Conservation (phyloP, 2,888 invertebrate genomes). For the Argynnis bischoffii region DNA sequence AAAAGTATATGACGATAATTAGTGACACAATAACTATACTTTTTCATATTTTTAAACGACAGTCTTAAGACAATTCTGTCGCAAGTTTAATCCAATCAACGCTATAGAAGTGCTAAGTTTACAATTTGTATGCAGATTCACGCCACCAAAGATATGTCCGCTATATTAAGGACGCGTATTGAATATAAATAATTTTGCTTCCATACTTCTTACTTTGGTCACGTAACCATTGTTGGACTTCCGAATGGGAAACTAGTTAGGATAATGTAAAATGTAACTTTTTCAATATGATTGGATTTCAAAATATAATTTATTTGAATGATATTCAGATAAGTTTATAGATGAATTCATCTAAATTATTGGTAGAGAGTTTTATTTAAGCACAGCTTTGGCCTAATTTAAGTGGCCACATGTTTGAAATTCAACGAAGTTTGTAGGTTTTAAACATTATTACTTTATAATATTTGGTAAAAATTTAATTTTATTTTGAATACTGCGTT, state of each 20-base stretch:
- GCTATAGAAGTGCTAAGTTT: conserved; percentile 12
- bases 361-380: too few species aligned
- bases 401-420: too few species aligned
- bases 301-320: not conserved
- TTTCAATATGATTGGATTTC: conserved; percentile 17
- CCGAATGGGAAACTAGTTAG: conserved; percentile 22
- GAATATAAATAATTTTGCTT: conserved; percentile 41
- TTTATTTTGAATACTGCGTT: too few species aligned
- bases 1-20: too few species aligned
- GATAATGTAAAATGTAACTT: conserved; percentile 22
- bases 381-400: too few species aligned
- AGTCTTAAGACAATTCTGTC: conserved; percentile 5
- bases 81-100: conserved; percentile 22
- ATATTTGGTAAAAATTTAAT: too few species aligned
- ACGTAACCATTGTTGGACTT: conserved; percentile 27
- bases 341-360: too few species aligned
- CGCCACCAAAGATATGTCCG: conserved; percentile 53
- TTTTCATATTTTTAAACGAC: not conserved
- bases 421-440: too few species aligned
- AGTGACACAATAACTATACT: too few species aligned
- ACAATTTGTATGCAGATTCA: conserved; percentile 59
- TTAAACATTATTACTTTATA: too few species aligned
- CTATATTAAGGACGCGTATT: conserved; percentile 43
- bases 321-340: too few species aligned
- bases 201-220: conserved; percentile 19